A percentile compares a stretch with the other conserved stretches of the same genome.
Evolutionary conservation across 2,113 vertebrate species (phyloP).

Genomic region (Leucoraja erinaceus): DNA sequence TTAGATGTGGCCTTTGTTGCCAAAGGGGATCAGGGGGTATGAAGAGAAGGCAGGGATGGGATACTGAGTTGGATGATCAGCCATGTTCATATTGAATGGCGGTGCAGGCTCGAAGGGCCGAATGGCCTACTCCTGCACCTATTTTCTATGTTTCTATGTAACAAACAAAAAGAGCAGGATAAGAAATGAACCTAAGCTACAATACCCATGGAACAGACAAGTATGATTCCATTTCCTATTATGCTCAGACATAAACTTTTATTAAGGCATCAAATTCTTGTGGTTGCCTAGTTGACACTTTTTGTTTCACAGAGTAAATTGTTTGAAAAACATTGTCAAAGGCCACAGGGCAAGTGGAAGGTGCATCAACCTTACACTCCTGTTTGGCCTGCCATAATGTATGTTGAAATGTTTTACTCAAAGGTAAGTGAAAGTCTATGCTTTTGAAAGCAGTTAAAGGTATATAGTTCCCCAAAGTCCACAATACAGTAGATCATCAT

Average conservation of each 20-base stretch:
- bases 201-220: neutral
- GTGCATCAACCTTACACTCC: neutral
- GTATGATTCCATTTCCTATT: neutral
- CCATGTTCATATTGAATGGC: too few relatives aligned
- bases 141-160: too few relatives aligned
- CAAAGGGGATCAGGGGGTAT: too few relatives aligned
- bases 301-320: neutral
- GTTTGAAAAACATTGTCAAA: slow-evolving; percentile 13
- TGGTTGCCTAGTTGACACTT: neutral
- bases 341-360: neutral
- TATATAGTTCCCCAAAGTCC: neutral
- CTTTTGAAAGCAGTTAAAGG: neutral
- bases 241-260: neutral
- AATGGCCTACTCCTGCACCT: too few relatives aligned
- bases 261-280: neutral
- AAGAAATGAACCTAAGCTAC: too few relatives aligned
- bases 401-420: neutral
- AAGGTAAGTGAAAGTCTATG: neutral
- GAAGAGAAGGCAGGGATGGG: too few relatives aligned
- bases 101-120: too few relatives aligned
- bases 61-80: too few relatives aligned
- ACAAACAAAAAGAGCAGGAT: too few relatives aligned
- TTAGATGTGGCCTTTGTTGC: too few relatives aligned
- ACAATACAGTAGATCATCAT: neutral
- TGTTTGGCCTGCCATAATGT: too few relatives aligned